phyloP scores from a whole-genome alignment of 35 echinoderm and acorn worm species.

The Anneissia japonica region DNA sequence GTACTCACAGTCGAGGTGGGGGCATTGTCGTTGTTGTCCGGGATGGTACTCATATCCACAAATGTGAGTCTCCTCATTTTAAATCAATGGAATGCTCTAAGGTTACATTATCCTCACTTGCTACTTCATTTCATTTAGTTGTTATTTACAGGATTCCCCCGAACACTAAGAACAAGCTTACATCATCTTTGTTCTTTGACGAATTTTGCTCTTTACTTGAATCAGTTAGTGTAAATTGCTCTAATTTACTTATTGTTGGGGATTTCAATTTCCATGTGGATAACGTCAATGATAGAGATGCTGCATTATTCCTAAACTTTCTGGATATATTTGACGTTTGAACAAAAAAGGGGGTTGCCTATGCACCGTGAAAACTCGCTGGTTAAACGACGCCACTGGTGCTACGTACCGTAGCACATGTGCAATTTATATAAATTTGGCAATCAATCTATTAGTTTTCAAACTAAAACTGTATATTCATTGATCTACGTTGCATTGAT shows the following conservation, averaged over 20 bases:
- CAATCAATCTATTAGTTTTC: no score
- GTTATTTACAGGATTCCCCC: neutral
- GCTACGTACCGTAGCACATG: no score
- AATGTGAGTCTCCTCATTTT: no score
- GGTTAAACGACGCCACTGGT: no score
- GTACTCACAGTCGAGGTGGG: neutral
- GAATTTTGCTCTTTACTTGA: slow-evolving; percentile 2
- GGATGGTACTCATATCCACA: neutral
- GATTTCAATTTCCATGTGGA: slow-evolving; percentile 42
- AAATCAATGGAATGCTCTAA: neutral
- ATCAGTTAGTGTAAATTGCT: neutral
- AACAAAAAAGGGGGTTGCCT: no score
- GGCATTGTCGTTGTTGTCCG: neutral
- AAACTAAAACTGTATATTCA: no score
- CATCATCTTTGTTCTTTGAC: neutral
- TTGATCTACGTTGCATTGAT: no score
- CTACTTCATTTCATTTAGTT: neutral
- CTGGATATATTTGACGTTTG: neutral
- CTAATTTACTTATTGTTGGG: slow-evolving; percentile 5
- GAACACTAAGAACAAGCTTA: neutral
- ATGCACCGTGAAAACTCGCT: no score
- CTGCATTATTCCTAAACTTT: slow-evolving; percentile 13
- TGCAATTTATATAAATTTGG: no score
- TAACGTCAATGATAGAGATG: slow-evolving; percentile 2
- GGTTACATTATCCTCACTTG: neutral